These are phyloP conservation scores for Diorhabda elongata DNA, from an alignment of 1,140 invertebrate species.

Conservation along the genomic window DNA sequence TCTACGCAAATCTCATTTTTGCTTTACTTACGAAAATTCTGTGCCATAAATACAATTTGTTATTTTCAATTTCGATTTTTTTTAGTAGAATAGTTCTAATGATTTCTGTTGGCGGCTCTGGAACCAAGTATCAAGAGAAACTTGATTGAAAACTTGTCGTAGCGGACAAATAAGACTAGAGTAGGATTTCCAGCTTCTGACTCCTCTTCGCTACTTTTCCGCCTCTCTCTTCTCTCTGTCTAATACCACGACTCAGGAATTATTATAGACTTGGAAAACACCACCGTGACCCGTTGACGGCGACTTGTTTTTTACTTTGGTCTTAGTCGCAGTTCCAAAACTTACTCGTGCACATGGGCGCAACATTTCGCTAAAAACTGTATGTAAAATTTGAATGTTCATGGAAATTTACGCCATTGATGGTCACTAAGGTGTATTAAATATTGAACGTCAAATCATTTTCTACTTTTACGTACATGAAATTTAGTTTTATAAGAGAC, in stretches of 20 bases:
- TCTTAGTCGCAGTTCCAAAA: background rate
- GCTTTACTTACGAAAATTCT: no score
- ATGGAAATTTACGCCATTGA: no score
- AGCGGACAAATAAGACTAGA: conserved; percentile 45
- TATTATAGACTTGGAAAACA: conserved; percentile 11
- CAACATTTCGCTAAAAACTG: background rate
- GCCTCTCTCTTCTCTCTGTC: conserved; percentile 23
- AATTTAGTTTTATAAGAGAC: no score
- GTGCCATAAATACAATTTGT: no score
- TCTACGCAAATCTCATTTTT: no score
- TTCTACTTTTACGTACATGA: no score
- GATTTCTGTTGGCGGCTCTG: background rate
- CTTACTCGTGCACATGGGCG: background rate
- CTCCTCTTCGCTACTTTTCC: conserved; percentile 40
- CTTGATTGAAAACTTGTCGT: conserved; percentile 46
- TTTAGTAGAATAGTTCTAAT: background rate
- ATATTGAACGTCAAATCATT: no score
- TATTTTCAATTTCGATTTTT: no score
- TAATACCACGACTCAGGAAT: conserved; percentile 4
- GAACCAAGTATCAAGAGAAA: conserved; percentile 36
- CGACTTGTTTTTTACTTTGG: conserved; percentile 2
- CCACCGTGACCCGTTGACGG: background rate
- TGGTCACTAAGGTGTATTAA: no score
- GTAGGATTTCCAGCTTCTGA: conserved; percentile 43
- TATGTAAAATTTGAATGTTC: no score